phyloP scores from a whole-genome alignment of 2,113 vertebrate species.

The Choloepus hoffmanni region DNA sequence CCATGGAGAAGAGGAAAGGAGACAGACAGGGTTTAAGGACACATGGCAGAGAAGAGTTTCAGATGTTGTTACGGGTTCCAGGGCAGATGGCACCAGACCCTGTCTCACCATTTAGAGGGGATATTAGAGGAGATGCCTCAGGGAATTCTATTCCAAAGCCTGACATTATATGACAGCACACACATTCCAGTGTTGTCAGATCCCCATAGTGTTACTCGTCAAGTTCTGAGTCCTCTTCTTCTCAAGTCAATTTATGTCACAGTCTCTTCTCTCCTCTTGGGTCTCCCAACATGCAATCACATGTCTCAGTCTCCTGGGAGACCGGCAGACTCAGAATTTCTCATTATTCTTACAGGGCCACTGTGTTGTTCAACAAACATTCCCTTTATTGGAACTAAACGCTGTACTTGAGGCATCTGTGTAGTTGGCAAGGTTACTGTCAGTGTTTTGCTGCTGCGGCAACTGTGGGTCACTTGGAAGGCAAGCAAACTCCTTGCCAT shows the following conservation, averaged over 20 bases:
- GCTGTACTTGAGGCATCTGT: accelerated
- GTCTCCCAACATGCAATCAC: background rate
- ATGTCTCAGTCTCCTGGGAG: background rate
- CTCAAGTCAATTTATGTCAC: accelerated
- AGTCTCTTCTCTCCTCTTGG: background rate
- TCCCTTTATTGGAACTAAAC: background rate
- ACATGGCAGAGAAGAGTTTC: background rate
- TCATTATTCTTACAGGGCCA: background rate
- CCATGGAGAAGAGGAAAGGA: background rate
- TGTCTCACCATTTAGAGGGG: background rate
- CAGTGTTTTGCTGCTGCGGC: accelerated
- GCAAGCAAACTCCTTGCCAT: too few species aligned
- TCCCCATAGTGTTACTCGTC: background rate
- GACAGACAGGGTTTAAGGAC: background rate
- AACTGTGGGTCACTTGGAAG: too few species aligned
- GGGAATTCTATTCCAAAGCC: background rate
- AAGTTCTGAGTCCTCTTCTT: background rate
- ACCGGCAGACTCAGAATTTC: background rate
- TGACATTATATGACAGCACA: accelerated
- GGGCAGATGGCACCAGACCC: background rate
- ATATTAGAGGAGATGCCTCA: too few species aligned
- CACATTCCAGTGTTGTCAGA: accelerated
- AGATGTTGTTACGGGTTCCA: background rate
- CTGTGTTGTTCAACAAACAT: background rate
- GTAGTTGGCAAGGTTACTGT: accelerated